Percentiles rank a stretch among this genome's conserved stretches.
Evolutionary conservation across 92 coral and sea anemone genomes (phyloP).

Genomic region (Virgularia gustaviana): DNA sequence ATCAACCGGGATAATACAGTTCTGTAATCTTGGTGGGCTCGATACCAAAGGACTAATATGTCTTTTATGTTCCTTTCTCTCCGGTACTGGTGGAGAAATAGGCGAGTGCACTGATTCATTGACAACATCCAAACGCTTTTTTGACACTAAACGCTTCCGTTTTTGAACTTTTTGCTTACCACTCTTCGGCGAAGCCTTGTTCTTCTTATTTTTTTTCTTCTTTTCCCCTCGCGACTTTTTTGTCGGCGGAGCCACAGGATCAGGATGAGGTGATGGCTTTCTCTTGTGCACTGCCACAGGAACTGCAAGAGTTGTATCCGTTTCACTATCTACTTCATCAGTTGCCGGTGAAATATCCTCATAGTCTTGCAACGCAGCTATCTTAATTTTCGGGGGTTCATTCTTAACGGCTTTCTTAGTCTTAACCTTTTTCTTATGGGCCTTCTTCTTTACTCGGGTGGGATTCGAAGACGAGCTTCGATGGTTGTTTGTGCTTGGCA

Average conservation of each 20-base stretch:
- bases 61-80: slow-evolving; percentile 39
- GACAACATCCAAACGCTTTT: slow-evolving; percentile 80
- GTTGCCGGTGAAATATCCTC: slow-evolving; percentile 99
- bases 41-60: slow-evolving; percentile 52
- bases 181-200: slow-evolving; percentile 73
- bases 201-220: slow-evolving; percentile 69
- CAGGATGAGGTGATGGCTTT: slow-evolving; percentile 77
- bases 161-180: slow-evolving; percentile 49
- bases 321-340: slow-evolving; percentile 60
- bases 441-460: slow-evolving; percentile 96
- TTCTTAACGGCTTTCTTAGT: slow-evolving; percentile 79
- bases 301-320: slow-evolving; percentile 21
- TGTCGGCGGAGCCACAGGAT: slow-evolving; percentile 71
- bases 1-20: background rate
- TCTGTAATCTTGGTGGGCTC: slow-evolving; percentile 9
- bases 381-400: slow-evolving; percentile 78
- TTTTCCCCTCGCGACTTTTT: slow-evolving; percentile 62
- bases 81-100: slow-evolving; percentile 41
- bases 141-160: slow-evolving; percentile 58
- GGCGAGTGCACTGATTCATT: slow-evolving; percentile 63
- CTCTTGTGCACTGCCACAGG: slow-evolving; percentile 66
- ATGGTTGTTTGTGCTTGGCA: slow-evolving; percentile 94
- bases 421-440: slow-evolving; percentile 88
- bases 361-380: slow-evolving; percentile 64
- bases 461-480: slow-evolving; percentile 90